Conservation (phyloP, 2,888 invertebrate species). For the Mesopsocus fuscifrons region DNA sequence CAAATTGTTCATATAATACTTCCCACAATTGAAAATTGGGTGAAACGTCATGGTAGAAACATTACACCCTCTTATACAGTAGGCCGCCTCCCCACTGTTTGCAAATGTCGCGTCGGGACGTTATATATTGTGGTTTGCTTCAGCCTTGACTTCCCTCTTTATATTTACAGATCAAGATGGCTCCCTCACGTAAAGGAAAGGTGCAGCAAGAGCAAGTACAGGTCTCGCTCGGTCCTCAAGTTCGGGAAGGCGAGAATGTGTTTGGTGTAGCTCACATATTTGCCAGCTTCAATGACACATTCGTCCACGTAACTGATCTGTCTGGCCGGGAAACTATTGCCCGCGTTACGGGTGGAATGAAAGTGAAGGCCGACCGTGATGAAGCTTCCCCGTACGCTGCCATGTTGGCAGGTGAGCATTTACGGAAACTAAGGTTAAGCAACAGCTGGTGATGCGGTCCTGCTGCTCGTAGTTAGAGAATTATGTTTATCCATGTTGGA, state of each 20-base stretch:
- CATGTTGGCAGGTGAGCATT: conserved; percentile 95
- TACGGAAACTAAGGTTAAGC: too few relatives aligned
- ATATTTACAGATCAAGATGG: conserved; percentile 46
- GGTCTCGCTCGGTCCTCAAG: conserved; percentile 88
- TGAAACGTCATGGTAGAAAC: too few relatives aligned
- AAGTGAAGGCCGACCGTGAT: conserved; percentile 99
- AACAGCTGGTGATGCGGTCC: too few relatives aligned
- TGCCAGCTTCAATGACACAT: conserved; percentile 99
- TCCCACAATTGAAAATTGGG: too few relatives aligned
- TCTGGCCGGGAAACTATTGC: conserved; percentile 90
- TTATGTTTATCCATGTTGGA: too few relatives aligned
- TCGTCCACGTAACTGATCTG: conserved; percentile 98
- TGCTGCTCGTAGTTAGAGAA: too few relatives aligned
- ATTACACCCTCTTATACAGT: too few relatives aligned
- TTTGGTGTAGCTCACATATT: conserved; percentile 99
- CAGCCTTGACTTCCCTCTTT: too few relatives aligned
- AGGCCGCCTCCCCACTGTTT: too few relatives aligned
- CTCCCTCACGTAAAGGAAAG: conserved; percentile 87
- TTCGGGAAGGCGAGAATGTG: conserved; percentile 90
- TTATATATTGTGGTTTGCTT: too few relatives aligned
- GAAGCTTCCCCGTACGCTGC: conserved; percentile 99
- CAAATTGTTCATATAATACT: too few relatives aligned
- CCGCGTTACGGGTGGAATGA: conserved; percentile 96
- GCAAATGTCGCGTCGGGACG: too few relatives aligned
- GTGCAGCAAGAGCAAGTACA: conserved; percentile 92